These are phyloP conservation scores for Drosophila ogumai DNA, from an alignment of 1,140 invertebrate species.

Conservation along the genomic window DNA sequence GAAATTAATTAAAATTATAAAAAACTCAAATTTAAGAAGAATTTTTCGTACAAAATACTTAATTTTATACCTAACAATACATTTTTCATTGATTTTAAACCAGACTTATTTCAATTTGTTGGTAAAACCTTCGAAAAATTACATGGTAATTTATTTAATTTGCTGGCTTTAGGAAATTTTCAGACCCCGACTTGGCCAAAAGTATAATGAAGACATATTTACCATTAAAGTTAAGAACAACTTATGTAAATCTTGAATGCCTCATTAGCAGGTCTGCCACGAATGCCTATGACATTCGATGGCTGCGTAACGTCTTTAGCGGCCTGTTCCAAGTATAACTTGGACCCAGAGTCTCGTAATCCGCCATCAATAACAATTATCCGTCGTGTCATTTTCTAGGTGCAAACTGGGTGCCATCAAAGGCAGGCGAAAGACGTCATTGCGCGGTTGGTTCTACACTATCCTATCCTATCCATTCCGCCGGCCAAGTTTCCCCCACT, in stretches of 20 bases:
- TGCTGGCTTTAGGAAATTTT: neutral
- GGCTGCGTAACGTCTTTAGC: neutral
- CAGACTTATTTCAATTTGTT: neutral
- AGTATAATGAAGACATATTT: slow-evolving; percentile 10
- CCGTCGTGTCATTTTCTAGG: slow-evolving; percentile 20
- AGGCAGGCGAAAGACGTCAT: slow-evolving; percentile 59
- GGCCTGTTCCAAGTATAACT: neutral
- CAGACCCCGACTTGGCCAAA: too few relatives aligned
- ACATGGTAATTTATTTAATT: neutral
- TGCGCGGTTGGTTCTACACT: slow-evolving; percentile 2
- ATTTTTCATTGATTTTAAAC: neutral
- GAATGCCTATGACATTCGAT: slow-evolving; percentile 14
- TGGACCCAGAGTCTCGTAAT: slow-evolving; percentile 46
- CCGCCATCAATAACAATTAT: slow-evolving; percentile 80
- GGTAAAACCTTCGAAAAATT: neutral
- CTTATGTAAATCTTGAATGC: neutral
- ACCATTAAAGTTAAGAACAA: slow-evolving; percentile 7
- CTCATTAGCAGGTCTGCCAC: slow-evolving; percentile 23
- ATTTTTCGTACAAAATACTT: neutral
- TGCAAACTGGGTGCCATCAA: slow-evolving; percentile 59
- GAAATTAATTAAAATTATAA: neutral
- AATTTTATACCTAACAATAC: neutral
- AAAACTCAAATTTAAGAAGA: neutral
- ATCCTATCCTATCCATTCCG: neutral
- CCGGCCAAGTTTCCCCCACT: slow-evolving; percentile 24